Evolutionary conservation across 2,113 vertebrate species (phyloP).

Genomic region (Perca schrenkii): DNA sequence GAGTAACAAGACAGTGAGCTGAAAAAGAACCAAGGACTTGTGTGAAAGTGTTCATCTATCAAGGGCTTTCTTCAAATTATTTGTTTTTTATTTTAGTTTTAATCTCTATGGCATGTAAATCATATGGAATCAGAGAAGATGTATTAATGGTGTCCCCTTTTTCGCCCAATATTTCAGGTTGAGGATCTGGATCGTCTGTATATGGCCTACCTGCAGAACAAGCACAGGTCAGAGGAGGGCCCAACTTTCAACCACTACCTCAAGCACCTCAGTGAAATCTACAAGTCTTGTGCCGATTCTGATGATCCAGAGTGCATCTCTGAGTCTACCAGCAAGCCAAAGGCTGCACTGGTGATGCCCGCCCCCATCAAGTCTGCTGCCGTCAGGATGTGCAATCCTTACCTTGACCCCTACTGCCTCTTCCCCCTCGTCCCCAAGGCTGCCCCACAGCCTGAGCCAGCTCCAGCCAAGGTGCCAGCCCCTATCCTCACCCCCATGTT

Average conservation of each 20-base stretch:
- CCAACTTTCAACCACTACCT: constrained; percentile 83
- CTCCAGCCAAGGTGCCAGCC: constrained; percentile 64
- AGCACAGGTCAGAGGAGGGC: constrained; percentile 81
- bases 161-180: constrained; percentile 62
- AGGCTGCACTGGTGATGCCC: constrained; percentile 81
- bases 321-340: constrained; percentile 85
- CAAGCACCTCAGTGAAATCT: constrained; percentile 83
- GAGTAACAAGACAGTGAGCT: constrained; percentile 15
- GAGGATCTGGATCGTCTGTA: constrained; percentile 85
- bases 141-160: background rate
- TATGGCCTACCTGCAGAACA: constrained; percentile 83
- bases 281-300: constrained; percentile 83
- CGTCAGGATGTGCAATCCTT: constrained; percentile 81
- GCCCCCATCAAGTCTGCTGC: constrained; percentile 72
- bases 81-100: constrained; percentile 1
- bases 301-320: constrained; percentile 86
- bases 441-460: constrained; percentile 48
- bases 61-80: background rate
- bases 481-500: constrained; percentile 76
- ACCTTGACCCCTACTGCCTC: constrained; percentile 84
- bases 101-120: background rate
- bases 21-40: constrained; percentile 23
- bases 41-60: constrained; percentile 6
- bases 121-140: background rate
- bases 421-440: constrained; percentile 57